phyloP scores from a whole-genome alignment of 1,140 invertebrate genomes.

The Nephotettix cincticeps region DNA sequence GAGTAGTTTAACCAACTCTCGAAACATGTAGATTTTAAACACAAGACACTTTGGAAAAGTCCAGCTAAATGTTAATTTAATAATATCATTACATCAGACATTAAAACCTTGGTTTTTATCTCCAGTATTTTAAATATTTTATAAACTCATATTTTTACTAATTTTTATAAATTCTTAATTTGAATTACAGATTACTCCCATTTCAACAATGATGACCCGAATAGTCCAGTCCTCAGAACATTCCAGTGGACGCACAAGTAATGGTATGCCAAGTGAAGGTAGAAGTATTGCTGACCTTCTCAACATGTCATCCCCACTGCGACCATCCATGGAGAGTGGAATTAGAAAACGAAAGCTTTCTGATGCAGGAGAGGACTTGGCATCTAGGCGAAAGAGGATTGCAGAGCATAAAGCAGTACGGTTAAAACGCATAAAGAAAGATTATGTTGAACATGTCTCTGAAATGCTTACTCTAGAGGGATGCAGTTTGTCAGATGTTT shows the following conservation, averaged over 20 bases:
- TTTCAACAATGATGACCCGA: neutral
- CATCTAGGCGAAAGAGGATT: neutral
- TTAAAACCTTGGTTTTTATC: no score
- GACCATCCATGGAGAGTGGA: neutral
- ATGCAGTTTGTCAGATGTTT: conserved; percentile 15
- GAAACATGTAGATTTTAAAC: no score
- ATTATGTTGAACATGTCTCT: conserved; percentile 3
- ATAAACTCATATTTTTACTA: no score
- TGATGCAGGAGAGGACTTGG: conserved; percentile 5
- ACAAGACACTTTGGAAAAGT: no score
- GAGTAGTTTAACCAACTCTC: no score
- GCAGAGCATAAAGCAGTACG: conserved; percentile 5
- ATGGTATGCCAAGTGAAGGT: neutral
- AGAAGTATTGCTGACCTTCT: neutral
- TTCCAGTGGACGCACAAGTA: neutral
- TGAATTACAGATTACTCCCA: neutral
- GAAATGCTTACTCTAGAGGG: neutral
- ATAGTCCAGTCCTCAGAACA: neutral
- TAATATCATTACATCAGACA: no score
- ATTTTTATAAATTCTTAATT: no score
- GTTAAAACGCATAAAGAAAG: conserved; percentile 1
- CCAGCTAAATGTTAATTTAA: no score
- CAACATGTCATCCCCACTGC: no score
- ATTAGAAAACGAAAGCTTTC: conserved; percentile 18
- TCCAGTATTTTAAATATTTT: no score